Conservation (phyloP, 2,113 vertebrate genomes). For the Anas platyrhynchos region DNA sequence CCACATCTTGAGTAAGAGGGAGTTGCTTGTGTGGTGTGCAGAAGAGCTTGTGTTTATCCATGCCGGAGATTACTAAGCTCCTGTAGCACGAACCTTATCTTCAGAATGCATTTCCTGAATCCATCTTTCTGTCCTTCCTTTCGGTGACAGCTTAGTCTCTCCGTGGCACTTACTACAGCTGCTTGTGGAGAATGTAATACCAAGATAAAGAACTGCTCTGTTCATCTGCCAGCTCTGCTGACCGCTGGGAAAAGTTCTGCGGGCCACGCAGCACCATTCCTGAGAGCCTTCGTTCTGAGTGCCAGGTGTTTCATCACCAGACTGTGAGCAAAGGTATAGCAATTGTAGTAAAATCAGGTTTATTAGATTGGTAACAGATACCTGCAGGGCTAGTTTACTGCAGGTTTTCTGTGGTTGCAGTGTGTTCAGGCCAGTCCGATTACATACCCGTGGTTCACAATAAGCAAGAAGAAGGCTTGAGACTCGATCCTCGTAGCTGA, state of each 20-base stretch:
- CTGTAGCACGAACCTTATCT: slow-evolving; percentile 47
- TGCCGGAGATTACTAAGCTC: slow-evolving; percentile 28
- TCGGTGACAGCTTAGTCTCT: slow-evolving; percentile 36
- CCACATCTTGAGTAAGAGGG: neutral
- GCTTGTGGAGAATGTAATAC: slow-evolving; percentile 4
- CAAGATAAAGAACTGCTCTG: neutral
- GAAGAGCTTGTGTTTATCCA: slow-evolving; percentile 26
- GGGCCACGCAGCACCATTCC: neutral
- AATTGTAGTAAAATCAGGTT: neutral
- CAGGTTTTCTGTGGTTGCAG: neutral
- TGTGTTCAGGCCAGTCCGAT: neutral
- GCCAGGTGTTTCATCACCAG: neutral
- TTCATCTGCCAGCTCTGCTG: slow-evolving; percentile 26
- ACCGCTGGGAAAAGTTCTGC: neutral
- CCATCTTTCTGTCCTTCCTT: slow-evolving; percentile 56
- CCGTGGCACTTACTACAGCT: slow-evolving; percentile 9
- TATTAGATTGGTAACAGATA: neutral
- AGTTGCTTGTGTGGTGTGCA: neutral
- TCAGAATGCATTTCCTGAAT: slow-evolving; percentile 55
- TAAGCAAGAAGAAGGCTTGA: neutral
- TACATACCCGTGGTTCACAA: slow-evolving; percentile 12
- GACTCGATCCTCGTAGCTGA: slow-evolving; percentile 1
- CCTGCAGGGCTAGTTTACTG: neutral
- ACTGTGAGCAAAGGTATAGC: neutral
- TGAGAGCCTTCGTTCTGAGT: neutral